Conservation (phyloP, 2,113 vertebrate species). For the Centrocercus urophasianus region DNA sequence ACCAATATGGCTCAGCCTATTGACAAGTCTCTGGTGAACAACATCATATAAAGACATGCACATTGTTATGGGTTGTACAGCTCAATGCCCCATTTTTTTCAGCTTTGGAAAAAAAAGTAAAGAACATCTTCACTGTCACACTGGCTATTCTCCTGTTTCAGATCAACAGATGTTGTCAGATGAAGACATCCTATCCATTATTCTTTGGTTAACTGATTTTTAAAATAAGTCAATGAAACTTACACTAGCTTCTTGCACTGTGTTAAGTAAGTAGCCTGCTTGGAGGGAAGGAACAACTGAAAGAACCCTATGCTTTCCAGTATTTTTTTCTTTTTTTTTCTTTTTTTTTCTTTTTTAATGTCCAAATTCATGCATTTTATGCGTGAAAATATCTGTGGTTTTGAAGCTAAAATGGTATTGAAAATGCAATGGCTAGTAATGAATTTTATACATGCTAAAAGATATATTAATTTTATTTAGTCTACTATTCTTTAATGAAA, state of each 20-base stretch:
- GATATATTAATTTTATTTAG: conserved; percentile 10
- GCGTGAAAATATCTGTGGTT: conserved; percentile 4
- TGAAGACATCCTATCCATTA: conserved; percentile 70
- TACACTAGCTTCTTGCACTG: conserved; percentile 17
- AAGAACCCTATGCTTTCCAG: neutral
- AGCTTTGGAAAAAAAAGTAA: conserved; percentile 65
- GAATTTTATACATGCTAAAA: conserved; percentile 8
- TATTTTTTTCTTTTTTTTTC: neutral
- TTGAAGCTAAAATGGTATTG: conserved; percentile 25
- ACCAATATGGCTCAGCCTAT: conserved; percentile 89
- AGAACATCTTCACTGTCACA: conserved; percentile 75
- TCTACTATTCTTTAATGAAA: conserved; percentile 23
- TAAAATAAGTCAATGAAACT: conserved; percentile 49
- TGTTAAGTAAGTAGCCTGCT: conserved; percentile 28
- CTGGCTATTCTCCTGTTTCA: conserved; percentile 71
- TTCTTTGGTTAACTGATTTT: conserved; percentile 60
- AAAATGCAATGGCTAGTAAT: conserved; percentile 7
- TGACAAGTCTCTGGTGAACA: conserved; percentile 94
- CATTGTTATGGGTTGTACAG: conserved; percentile 80
- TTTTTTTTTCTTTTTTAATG: neutral
- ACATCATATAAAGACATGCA: conserved; percentile 87
- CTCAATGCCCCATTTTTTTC: conserved; percentile 74
- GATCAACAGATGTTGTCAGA: conserved; percentile 79
- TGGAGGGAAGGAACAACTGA: conserved; percentile 6
- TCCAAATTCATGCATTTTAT: conserved; percentile 16